Evolutionary conservation across 2,888 invertebrate genomes (phyloP), one percentile per base, ranked within the genome.

Genomic region (Geotrupes spiniger): DNA sequence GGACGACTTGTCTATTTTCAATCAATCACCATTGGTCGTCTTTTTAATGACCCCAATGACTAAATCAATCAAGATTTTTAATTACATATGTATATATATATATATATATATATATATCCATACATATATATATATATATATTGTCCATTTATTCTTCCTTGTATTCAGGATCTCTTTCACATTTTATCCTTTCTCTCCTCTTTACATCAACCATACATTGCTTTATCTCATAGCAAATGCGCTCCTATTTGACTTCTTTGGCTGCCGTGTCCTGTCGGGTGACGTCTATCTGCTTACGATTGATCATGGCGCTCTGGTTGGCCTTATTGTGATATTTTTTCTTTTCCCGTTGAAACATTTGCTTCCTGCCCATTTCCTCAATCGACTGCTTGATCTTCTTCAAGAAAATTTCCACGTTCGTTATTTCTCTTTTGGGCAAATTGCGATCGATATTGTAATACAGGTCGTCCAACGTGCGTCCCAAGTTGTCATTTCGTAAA

Each of bases 341-440:
- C 0, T 42, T 51, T 16, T 51, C 46, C 57, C 46, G 65, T 28
- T 60, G 62, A 15, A 68, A 41, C 1, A 64, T 61, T 4, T 57
- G 53, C 51, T 66, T 66, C 16, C 54, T 45, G 21, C 63, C 64
- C 36, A 61, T 58, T 11, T 61, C 61, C n/a, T 65, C 61, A 42
- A 68, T 51, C 8, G 64, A 61, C n/a, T 53, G 44, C 40, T 62
- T 62, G n/a, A 69, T 46, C 39, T 62, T 64, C 17, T 62, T 16
- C 8, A 68, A 63, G 41, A 68, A 67, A 33, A 53, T 52, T 44
- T 69, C 63, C 46, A 68, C 66, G 28, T 63, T 63, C 4, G 59
- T 64, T 4, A 69, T 42, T 36, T 60, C 44, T n/a, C 52, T 26
- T 6, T 63, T 60, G 1, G 64, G 56, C 2, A 52, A 36, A 12